A percentile compares a stretch with the other conserved stretches of the same genome.
Conservation (phyloP, 1,140 invertebrate genomes). For the Drosophila subpulchrella region DNA sequence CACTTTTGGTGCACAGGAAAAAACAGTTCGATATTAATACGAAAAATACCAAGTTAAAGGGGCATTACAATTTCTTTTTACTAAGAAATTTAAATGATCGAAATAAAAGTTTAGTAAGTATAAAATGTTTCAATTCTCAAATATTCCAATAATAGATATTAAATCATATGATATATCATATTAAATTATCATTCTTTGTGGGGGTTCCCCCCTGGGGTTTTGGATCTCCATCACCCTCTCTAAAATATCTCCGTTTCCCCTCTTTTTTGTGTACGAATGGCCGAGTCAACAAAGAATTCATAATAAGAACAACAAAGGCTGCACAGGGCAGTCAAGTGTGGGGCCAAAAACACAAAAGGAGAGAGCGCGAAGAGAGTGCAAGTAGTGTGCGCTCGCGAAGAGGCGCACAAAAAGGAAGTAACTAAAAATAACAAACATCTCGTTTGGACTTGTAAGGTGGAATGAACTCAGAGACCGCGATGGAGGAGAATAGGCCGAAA, state of each 20-base stretch:
- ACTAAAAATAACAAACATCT: conserved; percentile 81
- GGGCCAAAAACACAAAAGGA: conserved; percentile 33
- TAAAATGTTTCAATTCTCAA: no score
- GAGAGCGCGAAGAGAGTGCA: conserved; percentile 12
- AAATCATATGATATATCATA: background rate
- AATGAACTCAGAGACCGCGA: conserved; percentile 67
- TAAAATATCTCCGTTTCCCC: no score
- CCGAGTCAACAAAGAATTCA: conserved; percentile 57
- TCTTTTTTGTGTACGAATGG: conserved; percentile 51
- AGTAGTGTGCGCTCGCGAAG: conserved; percentile 52
- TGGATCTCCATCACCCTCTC: background rate
- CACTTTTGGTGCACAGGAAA: conserved; percentile 25
- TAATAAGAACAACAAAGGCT: conserved; percentile 44
- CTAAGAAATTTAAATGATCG: no score
- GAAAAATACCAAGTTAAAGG: no score
- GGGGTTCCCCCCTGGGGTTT: conserved; percentile 8
- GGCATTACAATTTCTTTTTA: no score
- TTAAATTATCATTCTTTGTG: background rate
- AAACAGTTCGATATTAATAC: background rate
- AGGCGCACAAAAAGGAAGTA: conserved; percentile 78
- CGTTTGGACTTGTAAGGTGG: conserved; percentile 74
- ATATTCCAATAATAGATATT: background rate
- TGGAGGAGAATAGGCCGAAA: conserved; percentile 21
- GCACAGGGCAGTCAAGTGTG: conserved; percentile 48
- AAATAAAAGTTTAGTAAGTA: no score